Evolutionary conservation across 2,797 vertebrate species (phyloP), one percentile per base, ranked within the genome.

Genomic region (Xenentodon cancila): DNA sequence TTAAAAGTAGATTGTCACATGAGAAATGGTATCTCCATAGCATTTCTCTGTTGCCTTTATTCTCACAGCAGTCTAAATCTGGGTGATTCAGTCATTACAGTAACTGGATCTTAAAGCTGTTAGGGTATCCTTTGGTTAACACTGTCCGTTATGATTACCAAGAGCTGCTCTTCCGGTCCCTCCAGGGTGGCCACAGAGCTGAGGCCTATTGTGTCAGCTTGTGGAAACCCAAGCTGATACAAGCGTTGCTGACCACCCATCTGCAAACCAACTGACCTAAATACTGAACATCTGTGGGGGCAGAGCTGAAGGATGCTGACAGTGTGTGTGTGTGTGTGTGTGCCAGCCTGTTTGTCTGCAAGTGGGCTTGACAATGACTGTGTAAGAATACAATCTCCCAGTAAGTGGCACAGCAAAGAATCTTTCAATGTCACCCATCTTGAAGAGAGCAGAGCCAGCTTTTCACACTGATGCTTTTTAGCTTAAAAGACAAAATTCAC

Each of bases 181-280:
- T 84, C 78, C 8, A 8, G 85, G 86, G 83, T 85, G 84, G 82
- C 78, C 77, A 9, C 17, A 56, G 64, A 42, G 63, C 76, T 76
- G 79, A 85, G 68, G 75, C 61, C 83, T 59, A 85, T 90, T 90
- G 90, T 90, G 76, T 87, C 77, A 72, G 53, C 82, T 84, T 73
- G 63, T 86, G 73, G 88, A 90, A 89, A 86, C 77, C 68, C 81
- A 72, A 86, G 84, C 82, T 70, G 80, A 72, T 70, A 64, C 59
- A 25, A 80, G 83, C 65, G 60, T 65, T 30, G 68, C 77, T 89
- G 87, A 80, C 88, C 89, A 90, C 89, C 88, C 89, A 91, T 87
- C 86, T 89, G 84, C 83, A 86, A 83, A 77, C 71, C 52, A 85
- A 86, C 72, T 88, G 88, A 89, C 90, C 89, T 91, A 89, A 89